Evolutionary conservation across 2,113 vertebrate species (phyloP).

Genomic region (Xerus inauris): DNA sequence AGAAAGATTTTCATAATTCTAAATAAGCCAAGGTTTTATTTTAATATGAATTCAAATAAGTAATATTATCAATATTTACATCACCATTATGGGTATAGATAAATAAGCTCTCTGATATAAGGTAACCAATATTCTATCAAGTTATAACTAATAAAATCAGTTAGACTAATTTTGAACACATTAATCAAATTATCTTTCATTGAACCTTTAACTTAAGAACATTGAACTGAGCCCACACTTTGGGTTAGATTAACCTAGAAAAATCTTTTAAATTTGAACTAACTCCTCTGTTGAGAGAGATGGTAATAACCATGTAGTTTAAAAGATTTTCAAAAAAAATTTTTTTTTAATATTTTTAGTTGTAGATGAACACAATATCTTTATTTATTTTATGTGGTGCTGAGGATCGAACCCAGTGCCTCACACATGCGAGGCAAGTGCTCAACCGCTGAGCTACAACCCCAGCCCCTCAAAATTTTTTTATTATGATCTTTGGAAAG

Average conservation of each 20-base stretch:
- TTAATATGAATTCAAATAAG: background rate
- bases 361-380: too few species aligned
- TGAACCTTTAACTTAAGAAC: background rate
- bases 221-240: background rate
- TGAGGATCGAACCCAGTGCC: too few species aligned
- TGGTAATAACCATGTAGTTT: background rate
- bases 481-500: background rate
- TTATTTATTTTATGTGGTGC: too few species aligned
- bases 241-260: background rate
- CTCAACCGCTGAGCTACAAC: too few species aligned
- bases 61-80: conserved; percentile 21
- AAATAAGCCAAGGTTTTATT: background rate
- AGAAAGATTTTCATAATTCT: conserved; percentile 12
- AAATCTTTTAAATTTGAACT: background rate
- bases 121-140: background rate
- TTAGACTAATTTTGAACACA: background rate
- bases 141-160: conserved; percentile 13
- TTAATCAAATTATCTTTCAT: conserved; percentile 11
- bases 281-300: background rate
- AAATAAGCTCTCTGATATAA: background rate
- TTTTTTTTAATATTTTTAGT: too few species aligned
- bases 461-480: too few species aligned
- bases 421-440: too few species aligned
- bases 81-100: background rate
- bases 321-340: background rate